These are phyloP conservation scores for Hydractinia symbiolongicarpus DNA, from an alignment of 30 jellyfish, hydroid and myxozoan species.

Conservation along the genomic window DNA sequence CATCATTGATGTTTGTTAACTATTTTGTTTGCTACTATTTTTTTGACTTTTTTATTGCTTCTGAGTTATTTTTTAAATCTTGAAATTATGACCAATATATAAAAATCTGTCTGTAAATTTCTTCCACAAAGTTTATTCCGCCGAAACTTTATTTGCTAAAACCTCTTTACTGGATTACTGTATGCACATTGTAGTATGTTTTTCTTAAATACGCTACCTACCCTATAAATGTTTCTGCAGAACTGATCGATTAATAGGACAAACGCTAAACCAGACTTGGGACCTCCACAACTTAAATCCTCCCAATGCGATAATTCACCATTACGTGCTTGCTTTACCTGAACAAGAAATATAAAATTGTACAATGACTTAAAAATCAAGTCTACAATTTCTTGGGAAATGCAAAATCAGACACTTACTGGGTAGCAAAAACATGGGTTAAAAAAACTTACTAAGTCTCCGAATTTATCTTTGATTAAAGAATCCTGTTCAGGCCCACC, in stretches of 20 bases:
- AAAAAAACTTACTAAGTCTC: constrained; percentile 37
- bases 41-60: too few relatives aligned
- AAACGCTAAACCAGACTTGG: constrained; percentile 64
- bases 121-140: too few relatives aligned
- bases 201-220: constrained; percentile 11
- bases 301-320: constrained; percentile 85
- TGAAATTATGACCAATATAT: too few relatives aligned
- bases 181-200: background rate
- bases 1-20: too few relatives aligned
- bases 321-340: constrained; percentile 80
- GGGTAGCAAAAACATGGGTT: background rate
- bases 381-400: background rate
- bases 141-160: too few relatives aligned
- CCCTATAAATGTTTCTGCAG: constrained; percentile 82
- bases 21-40: too few relatives aligned
- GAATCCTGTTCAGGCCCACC: constrained; percentile 49
- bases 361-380: background rate
- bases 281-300: constrained; percentile 28
- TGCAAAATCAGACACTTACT: background rate
- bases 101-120: too few relatives aligned
- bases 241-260: constrained; percentile 79
- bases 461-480: constrained; percentile 32
- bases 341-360: background rate
- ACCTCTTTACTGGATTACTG: too few relatives aligned
- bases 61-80: too few relatives aligned